These are phyloP conservation scores for Notarius quadriscutis DNA, from an alignment of 2,113 vertebrate species.

Conservation along the genomic window DNA sequence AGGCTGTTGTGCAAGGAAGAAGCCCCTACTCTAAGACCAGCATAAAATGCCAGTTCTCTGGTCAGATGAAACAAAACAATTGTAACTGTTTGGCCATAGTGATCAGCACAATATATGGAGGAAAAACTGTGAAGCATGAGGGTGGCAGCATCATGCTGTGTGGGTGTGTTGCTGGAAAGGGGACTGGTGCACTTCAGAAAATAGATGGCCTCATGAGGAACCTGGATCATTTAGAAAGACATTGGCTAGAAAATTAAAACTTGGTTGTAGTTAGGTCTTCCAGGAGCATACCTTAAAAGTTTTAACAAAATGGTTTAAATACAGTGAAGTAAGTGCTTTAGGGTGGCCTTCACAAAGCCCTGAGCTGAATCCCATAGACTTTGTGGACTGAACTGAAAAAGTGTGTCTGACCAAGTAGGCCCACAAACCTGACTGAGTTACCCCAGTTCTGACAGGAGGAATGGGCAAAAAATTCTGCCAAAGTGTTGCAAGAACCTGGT, in stretches of 20 bases:
- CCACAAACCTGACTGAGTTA: not conserved
- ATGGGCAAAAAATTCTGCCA: not conserved
- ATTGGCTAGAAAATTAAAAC: not conserved
- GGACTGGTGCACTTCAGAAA: not conserved
- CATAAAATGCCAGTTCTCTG: not conserved
- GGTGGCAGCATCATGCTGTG: not conserved
- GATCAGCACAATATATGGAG: not conserved
- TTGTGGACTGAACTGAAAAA: not conserved
- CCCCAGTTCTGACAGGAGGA: not conserved
- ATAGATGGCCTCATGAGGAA: not conserved
- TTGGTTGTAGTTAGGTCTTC: not conserved
- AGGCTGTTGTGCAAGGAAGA: not conserved
- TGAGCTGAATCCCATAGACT: not conserved
- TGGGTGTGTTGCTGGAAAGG: not conserved
- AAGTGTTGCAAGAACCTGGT: not conserved
- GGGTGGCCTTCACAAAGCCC: not conserved
- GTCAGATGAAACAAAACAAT: not conserved
- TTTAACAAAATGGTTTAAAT: not conserved
- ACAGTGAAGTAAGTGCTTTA: not conserved
- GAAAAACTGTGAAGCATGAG: not conserved
- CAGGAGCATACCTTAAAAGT: not conserved
- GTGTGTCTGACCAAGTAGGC: not conserved
- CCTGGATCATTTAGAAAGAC: not conserved
- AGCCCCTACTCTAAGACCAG: not conserved
- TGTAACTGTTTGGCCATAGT: not conserved